These are phyloP conservation scores for Mythimna lalbum DNA, from an alignment of 2,888 invertebrate genomes.

Conservation along the genomic window DNA sequence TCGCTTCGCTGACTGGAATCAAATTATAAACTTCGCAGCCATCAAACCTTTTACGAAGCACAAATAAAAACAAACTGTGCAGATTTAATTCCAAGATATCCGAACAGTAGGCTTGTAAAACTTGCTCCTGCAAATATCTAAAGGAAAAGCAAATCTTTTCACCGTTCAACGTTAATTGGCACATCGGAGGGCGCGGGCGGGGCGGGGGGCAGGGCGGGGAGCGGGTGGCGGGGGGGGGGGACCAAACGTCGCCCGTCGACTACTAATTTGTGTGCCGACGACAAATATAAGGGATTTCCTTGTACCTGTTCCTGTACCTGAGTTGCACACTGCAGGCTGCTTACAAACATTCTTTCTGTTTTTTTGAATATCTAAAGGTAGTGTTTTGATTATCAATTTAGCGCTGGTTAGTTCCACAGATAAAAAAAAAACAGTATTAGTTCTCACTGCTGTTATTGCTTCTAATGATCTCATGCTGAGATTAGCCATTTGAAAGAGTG, in stretches of 20 bases:
- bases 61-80: slow-evolving; percentile 32
- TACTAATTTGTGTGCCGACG: slow-evolving; percentile 57
- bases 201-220: neutral
- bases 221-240: neutral
- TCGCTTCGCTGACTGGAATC: slow-evolving; percentile 7
- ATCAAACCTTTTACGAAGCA: slow-evolving; percentile 31
- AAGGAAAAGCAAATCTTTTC: slow-evolving; percentile 63
- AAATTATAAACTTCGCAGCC: slow-evolving; percentile 33
- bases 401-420: no score
- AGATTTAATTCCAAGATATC: slow-evolving; percentile 52
- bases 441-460: neutral
- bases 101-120: slow-evolving; percentile 53
- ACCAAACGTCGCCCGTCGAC: slow-evolving; percentile 42
- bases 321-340: slow-evolving; percentile 1
- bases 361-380: neutral
- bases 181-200: slow-evolving; percentile 37
- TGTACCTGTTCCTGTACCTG: slow-evolving; percentile 6
- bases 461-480: neutral
- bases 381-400: neutral
- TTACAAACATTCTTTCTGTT: neutral
- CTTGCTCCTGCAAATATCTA: slow-evolving; percentile 47
- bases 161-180: slow-evolving; percentile 63
- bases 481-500: neutral
- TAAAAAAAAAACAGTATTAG: neutral
- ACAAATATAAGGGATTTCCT: slow-evolving; percentile 46